Conservation (phyloP, 2,113 vertebrate genomes). For the Maccullochella peelii region DNA sequence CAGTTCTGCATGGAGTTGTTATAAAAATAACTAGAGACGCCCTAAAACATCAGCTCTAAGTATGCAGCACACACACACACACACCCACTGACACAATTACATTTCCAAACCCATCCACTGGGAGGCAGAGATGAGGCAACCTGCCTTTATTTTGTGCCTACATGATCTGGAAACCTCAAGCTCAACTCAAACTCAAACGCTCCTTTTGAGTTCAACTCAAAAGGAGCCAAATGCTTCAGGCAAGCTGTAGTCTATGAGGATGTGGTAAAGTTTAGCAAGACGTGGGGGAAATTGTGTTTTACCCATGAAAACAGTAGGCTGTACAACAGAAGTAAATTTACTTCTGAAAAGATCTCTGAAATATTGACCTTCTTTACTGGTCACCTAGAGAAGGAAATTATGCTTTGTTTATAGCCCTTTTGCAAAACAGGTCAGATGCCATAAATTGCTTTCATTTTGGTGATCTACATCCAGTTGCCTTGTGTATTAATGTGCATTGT, state of each 20-base stretch:
- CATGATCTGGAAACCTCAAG: conserved; percentile 8
- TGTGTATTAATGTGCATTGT: not conserved
- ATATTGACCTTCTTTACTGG: not conserved
- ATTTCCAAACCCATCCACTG: conserved; percentile 38
- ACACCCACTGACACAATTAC: not conserved
- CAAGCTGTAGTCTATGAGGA: not conserved
- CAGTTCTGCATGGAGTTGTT: not conserved
- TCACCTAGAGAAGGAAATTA: not conserved
- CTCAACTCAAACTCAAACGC: too few species aligned
- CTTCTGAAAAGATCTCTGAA: not conserved
- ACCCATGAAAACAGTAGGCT: not conserved
- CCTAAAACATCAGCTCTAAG: not conserved
- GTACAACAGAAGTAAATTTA: not conserved
- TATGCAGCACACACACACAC: not conserved
- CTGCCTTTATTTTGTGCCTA: not conserved
- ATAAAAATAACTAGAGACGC: conserved; percentile 2
- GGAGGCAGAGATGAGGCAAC: conserved; percentile 46
- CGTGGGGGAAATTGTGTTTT: not conserved
- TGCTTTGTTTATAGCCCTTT: not conserved
- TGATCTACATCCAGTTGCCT: not conserved
- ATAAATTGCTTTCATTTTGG: not conserved
- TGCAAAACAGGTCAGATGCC: not conserved
- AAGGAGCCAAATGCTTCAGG: conserved; percentile 12
- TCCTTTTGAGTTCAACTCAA: conserved; percentile 5
- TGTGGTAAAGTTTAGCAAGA: not conserved